These are phyloP conservation scores for Collichthys lucidus DNA, from an alignment of 2,113 vertebrate species.

Conservation along the genomic window DNA sequence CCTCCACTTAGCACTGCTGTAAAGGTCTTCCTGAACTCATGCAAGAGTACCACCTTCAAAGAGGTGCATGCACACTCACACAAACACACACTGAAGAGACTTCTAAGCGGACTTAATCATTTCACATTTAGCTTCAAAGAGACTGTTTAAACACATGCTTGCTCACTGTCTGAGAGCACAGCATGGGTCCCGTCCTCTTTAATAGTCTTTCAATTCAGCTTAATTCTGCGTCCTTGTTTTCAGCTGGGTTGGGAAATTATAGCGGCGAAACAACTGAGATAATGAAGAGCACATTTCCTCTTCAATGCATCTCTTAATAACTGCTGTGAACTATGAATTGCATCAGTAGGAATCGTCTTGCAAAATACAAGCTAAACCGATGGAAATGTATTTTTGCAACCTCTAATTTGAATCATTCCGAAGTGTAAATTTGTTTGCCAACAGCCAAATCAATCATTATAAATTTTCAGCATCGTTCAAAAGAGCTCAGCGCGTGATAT, in stretches of 20 bases:
- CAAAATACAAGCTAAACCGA: background rate
- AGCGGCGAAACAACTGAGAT: conserved; percentile 22
- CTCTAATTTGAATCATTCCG: background rate
- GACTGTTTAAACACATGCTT: conserved; percentile 72
- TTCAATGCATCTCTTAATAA: conserved; percentile 6
- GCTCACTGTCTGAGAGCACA: conserved; percentile 66
- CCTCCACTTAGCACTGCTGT: conserved; percentile 80
- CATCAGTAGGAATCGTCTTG: background rate
- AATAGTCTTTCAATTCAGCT: conserved; percentile 53
- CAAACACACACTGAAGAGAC: conserved; percentile 51
- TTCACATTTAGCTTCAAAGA: conserved; percentile 82
- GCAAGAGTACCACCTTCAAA: conserved; percentile 77
- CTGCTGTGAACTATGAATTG: background rate
- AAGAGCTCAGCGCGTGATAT: conserved; percentile 3
- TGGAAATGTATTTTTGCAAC: background rate
- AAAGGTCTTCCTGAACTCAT: conserved; percentile 78
- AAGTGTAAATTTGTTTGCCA: background rate
- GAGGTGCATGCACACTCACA: conserved; percentile 48
- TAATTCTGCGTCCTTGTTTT: conserved; percentile 52
- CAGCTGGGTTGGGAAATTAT: background rate
- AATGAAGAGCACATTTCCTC: conserved; percentile 24
- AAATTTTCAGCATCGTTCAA: conserved; percentile 16
- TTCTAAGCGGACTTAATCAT: conserved; percentile 77
- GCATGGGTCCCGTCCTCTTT: conserved; percentile 60
- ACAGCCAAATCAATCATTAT: background rate